These are phyloP conservation scores for Stenodera caucasica DNA, from an alignment of 2,888 invertebrate species.

Conservation along the genomic window DNA sequence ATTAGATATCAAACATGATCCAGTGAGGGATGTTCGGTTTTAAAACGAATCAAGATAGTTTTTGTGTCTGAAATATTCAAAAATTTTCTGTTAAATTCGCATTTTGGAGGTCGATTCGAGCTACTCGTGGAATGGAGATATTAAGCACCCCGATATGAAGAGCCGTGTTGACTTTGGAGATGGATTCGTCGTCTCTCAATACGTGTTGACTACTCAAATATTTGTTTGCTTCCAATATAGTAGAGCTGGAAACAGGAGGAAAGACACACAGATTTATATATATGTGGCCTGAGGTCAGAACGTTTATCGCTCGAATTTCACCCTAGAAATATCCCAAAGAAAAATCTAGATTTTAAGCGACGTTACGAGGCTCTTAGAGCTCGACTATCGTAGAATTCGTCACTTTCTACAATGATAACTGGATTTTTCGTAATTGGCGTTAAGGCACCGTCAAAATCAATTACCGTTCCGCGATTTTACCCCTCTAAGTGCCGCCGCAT, in stretches of 20 bases:
- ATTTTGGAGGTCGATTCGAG: too few species aligned
- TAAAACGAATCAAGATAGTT: slow-evolving; percentile 23
- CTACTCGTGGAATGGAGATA: slow-evolving; percentile 32
- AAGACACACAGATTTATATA: slow-evolving; percentile 46
- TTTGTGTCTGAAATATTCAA: too few species aligned
- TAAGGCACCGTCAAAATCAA: slow-evolving; percentile 5
- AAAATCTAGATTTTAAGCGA: too few species aligned
- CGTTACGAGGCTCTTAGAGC: too few species aligned
- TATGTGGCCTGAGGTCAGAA: slow-evolving; percentile 45
- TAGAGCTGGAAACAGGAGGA: not conserved
- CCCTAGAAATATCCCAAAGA: too few species aligned
- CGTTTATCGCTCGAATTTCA: slow-evolving; percentile 28
- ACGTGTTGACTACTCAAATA: slow-evolving; percentile 56
- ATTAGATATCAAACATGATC: slow-evolving; percentile 47
- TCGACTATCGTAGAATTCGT: not conserved
- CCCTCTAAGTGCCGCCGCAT: not conserved
- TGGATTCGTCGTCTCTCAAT: slow-evolving; percentile 48
- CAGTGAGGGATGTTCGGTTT: slow-evolving; percentile 33
- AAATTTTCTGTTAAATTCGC: too few species aligned
- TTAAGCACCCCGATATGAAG: slow-evolving; percentile 53
- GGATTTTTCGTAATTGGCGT: not conserved
- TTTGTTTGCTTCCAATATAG: slow-evolving; percentile 44
- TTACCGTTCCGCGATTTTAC: not conserved
- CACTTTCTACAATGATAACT: not conserved
- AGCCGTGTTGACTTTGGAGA: slow-evolving; percentile 53